A percentile compares a stretch with the other conserved stretches of the same genome.
Conservation (phyloP, 2,113 vertebrate species). For the Carassius gibelio region DNA sequence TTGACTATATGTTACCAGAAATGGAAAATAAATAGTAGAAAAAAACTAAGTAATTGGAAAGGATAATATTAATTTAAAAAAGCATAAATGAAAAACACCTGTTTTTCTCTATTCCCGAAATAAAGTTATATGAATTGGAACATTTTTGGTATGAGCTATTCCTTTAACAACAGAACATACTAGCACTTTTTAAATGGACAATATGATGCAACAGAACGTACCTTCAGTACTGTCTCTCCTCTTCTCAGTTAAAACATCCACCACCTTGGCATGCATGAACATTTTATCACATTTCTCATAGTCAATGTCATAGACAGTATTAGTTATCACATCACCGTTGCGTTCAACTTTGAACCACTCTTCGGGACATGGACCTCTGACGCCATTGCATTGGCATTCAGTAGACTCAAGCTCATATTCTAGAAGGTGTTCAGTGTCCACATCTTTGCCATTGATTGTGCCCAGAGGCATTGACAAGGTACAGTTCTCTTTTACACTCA, state of each 20-base stretch:
- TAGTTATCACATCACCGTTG: slow-evolving; percentile 74
- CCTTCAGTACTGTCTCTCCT: slow-evolving; percentile 75
- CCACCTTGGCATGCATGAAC: slow-evolving; percentile 73
- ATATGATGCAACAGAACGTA: neutral
- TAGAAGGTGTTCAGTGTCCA: slow-evolving; percentile 75
- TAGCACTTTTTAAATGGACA: neutral
- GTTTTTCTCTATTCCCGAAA: neutral
- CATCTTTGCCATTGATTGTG: slow-evolving; percentile 69
- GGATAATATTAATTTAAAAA: no score
- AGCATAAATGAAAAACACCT: neutral
- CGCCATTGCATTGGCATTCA: slow-evolving; percentile 69
- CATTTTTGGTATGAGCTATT: neutral
- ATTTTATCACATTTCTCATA: slow-evolving; percentile 81
- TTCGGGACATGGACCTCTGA: slow-evolving; percentile 47
- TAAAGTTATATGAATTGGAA: neutral
- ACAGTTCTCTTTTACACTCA: slow-evolving; percentile 79
- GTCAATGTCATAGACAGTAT: slow-evolving; percentile 70
- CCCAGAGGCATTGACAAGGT: slow-evolving; percentile 56
- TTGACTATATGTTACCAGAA: neutral
- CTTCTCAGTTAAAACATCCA: slow-evolving; percentile 79
- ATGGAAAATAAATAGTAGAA: neutral
- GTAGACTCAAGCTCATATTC: slow-evolving; percentile 74
- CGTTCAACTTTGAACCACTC: slow-evolving; percentile 77
- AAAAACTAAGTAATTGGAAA: no score
- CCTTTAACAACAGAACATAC: neutral